Evolutionary conservation across 2,113 vertebrate species (phyloP), one percentile per base, ranked within the genome.

Genomic region (Lampris megalopsis): DNA sequence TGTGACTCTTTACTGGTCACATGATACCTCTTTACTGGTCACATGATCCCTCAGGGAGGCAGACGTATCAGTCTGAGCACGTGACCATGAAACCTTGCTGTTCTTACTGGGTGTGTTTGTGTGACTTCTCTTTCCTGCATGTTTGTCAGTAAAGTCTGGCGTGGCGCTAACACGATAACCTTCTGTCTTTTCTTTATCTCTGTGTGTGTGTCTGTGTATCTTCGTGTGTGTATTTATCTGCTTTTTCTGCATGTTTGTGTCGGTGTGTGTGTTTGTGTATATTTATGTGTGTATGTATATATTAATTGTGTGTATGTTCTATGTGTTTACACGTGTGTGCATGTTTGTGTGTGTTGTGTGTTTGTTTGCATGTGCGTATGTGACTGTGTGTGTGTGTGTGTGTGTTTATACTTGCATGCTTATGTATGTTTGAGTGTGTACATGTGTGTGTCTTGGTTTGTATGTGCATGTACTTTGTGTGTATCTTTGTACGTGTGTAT

Each of bases 111-210:
- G 24, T 24, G 24, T 24, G 24, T 65, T 57, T 53, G 68, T 75
- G 68, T 83, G 81, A 48, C 5, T 45, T 45, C 43, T 50, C 36
- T 38, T 64, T 35, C 49, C 63, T 49, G 40, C 62, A 38, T 6
- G 68, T 62, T 71, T 67, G 10, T 70, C 43, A 60, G 58, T 68
- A 67, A 80, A 63, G 65, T 57, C 38, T 71, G 72, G 63, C 74
- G 49, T n/a, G 5, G 4, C 57, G 68, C 47, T 85, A 68, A 79
- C 74, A 13, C 59, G n/a, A 35, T 11, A 8, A 49, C 73, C 37
- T 63, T 36, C 49, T 78, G 41, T 68, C 1, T 75, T 47, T 79
- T 59, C 58, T 42, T 35, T 79, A 24, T 74, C 45, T 67, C 24
- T 71, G 42, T 47, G 42, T 63, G 35, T 79, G 37, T 47, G 11